phyloP scores from a whole-genome alignment of 2,888 invertebrate species.

The Lepidonotus clava region DNA sequence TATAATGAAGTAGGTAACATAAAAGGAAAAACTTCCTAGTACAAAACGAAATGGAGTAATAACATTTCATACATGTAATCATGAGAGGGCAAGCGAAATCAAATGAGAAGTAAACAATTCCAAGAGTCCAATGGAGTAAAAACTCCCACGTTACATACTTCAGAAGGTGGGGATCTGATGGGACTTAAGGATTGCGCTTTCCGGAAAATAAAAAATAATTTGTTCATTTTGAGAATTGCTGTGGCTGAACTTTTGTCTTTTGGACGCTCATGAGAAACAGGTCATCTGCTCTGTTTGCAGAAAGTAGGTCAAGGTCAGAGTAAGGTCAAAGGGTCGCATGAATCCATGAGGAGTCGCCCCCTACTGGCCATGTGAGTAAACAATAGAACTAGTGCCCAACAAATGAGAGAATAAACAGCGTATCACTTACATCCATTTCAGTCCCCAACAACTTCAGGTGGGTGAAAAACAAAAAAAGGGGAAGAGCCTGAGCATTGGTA shows the following conservation, averaged over 20 bases:
- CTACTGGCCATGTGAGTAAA: constrained; percentile 52
- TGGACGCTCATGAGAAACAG: constrained; percentile 42
- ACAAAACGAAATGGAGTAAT: background rate
- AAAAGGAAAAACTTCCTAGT: background rate
- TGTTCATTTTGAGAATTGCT: background rate
- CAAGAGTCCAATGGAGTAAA: background rate
- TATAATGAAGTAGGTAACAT: background rate
- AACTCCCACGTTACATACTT: constrained; percentile 9
- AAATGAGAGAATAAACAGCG: constrained; percentile 51
- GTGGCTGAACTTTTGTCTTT: background rate
- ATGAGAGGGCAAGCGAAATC: constrained; percentile 24
- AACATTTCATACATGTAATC: background rate
- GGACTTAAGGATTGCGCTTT: constrained; percentile 38
- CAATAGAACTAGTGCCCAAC: constrained; percentile 55
- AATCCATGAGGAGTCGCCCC: constrained; percentile 41
- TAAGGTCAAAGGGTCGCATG: constrained; percentile 49
- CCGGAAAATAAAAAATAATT: background rate
- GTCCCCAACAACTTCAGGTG: constrained; percentile 66
- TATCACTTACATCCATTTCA: constrained; percentile 67
- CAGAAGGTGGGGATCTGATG: constrained; percentile 43
- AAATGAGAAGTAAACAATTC: constrained; percentile 19
- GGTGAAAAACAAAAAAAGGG: constrained; percentile 54
- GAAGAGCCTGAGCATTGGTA: constrained; percentile 48
- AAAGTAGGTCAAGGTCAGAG: constrained; percentile 54
- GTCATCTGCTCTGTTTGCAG: constrained; percentile 50